Evolutionary conservation across 2,797 vertebrate genomes (phyloP), one percentile per base, ranked within the genome.

Genomic region (Anas acuta): DNA sequence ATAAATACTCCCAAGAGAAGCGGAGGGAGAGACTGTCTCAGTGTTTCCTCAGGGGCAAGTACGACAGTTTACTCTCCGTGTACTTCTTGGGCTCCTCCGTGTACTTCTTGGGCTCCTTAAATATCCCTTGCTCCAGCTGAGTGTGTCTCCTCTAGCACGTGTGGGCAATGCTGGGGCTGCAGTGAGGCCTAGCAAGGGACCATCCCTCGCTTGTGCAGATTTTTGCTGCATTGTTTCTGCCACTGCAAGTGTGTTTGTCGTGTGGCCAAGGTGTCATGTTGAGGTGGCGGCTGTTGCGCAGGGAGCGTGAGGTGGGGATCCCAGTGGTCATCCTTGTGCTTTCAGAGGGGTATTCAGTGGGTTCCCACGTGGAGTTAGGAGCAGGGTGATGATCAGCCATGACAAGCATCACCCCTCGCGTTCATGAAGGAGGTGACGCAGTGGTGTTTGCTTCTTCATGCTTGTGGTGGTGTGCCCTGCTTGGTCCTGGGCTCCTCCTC

Each of bases 111-210:
- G 69, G 18, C 28, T n/a, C 41, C 53, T n/a, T 51, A 47, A 45
- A 20, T 7, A 13, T 14, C 33, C 66, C 45, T 33, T 0, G 6
- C 32, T 13, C 43, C 56, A 22, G 70, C 79, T 49, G 90, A n/a
- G 11, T 7, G 1, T n/a, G n/a, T 78, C 66, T 47, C 7, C 0
- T 1, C 33, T 18, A 0, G 54, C 45, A 26, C 0, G 0, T 54
- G 43, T 35, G 62, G 9, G 33, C 3, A 5, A 25, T 6, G 7
- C 11, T 13, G 19, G 11, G 33, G 43, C 30, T 57, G n/a, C 72
- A 13, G 15, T 2, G 3, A 10, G 30, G 22, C 28, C 26, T 70
- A 47, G 20, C 14, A 6, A 47, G 39, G 45, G 32, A 54, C 13
- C 37, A 13, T 45, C 8, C 15, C 20, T 37, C 18, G 28, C 23